Base-by-base conservation (phyloP, 1,140 invertebrate species). In the Trachymyrmex septentrionalis region DNA sequence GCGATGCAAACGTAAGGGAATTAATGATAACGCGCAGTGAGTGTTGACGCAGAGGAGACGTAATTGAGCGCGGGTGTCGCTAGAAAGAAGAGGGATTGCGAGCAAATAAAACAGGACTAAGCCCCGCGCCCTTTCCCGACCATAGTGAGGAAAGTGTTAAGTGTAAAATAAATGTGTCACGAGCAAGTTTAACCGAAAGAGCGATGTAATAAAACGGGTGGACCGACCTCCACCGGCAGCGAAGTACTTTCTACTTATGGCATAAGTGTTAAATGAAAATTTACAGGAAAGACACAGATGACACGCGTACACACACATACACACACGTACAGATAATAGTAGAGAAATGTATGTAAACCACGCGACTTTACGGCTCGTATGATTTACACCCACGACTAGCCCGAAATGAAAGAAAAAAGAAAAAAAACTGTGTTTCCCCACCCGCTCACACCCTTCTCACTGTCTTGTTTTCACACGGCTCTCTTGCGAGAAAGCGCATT, bases 171-270 rank as follows among this genome's bases (percentile, higher is more conserved):
- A 81, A 82, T 67, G 77, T 88, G 76, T 85, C 64, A 71, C 72
- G 53, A 73, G 82, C 71, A 61, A 87, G 38, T 86, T 59, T 76
- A 77, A 77, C 27, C 86, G 59, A 61, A 38, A 78, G 12, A 69
- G 71, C 88, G 80, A 80, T 63, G 76, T 64, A 86, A 69, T 67
- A 67, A 82, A 78, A 84, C 14, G 86, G 55, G 69, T 77, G 57
- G 59, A 90, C 53, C 77, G 78, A 91, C 64, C 63, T 81, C 73
- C 75, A 57, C 59, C 88, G 21, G 63, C 61, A 61, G 85, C 73
- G 55, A 63, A 86, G 76, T 91, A 90, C 90, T 90, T 91, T 88
- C 88, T 90, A 91, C 81, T 84, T 91, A 86, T 67, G 24, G 63
- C 73, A 57, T 91, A 88, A 87, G 80, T 85, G 89, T 90, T 85